Conservation (phyloP, 2,113 vertebrate species). For the Pleuronectes platessa region DNA sequence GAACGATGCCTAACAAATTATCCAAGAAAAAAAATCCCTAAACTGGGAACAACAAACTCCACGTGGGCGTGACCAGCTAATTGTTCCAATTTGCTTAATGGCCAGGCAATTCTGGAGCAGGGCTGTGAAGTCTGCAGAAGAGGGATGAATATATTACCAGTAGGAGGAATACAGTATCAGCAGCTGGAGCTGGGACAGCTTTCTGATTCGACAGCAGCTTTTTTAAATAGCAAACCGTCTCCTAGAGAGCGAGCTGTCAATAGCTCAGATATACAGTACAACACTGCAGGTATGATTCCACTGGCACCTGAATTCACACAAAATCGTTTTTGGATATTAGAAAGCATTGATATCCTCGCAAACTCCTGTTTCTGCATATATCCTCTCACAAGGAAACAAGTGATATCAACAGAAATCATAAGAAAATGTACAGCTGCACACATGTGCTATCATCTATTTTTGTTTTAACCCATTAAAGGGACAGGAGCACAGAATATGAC, state of each 20-base stretch:
- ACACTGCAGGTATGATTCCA: conserved; percentile 6
- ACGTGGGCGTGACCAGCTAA: conserved; percentile 10
- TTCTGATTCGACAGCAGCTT: conserved; percentile 25
- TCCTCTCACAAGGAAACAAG: not conserved
- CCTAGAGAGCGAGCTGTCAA: conserved; percentile 4
- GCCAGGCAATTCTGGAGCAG: not conserved
- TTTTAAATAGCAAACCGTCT: conserved; percentile 10
- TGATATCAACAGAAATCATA: not conserved
- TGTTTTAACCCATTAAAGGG: not conserved
- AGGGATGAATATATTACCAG: not conserved
- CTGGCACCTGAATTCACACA: not conserved
- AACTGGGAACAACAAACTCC: not conserved
- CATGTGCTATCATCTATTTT: not conserved
- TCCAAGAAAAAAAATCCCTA: not conserved
- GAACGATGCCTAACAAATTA: not conserved
- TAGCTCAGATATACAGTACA: not conserved
- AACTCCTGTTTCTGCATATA: too few species aligned
- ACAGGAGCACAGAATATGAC: conserved; percentile 14
- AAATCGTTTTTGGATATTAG: not conserved
- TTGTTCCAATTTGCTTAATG: not conserved
- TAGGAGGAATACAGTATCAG: conserved; percentile 2
- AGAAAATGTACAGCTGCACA: not conserved
- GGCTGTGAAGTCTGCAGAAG: not conserved
- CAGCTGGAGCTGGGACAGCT: not conserved
- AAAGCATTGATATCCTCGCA: not conserved